Evolutionary conservation across 2,888 invertebrate species (phyloP).

Genomic region (Cyrtodaria siliqua): DNA sequence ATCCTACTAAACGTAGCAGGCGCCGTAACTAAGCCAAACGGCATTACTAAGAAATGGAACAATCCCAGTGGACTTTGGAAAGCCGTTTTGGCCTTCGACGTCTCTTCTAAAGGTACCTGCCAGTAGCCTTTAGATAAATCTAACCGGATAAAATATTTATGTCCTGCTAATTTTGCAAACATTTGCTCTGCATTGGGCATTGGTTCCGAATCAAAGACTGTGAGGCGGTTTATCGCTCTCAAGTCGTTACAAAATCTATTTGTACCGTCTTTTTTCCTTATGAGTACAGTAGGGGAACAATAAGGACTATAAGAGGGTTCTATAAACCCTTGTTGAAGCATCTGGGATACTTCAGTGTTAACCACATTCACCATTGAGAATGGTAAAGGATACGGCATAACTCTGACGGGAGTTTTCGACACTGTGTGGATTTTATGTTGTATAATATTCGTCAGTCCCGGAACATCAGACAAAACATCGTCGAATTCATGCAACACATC

Average conservation of each 20-base stretch:
- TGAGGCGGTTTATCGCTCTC: constrained; percentile 55
- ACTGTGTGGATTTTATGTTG: constrained; percentile 35
- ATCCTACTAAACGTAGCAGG: constrained; percentile 37
- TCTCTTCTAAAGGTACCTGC: constrained; percentile 47
- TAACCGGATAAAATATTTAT: constrained; percentile 51
- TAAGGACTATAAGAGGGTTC: constrained; percentile 58
- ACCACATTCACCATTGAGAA: constrained; percentile 32
- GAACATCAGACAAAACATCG: constrained; percentile 34
- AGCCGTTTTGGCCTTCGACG: constrained; percentile 38
- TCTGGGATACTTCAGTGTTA: constrained; percentile 48
- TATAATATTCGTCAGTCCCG: constrained; percentile 22
- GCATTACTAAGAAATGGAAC: constrained; percentile 35
- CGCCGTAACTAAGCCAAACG: constrained; percentile 46
- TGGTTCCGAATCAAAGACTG: constrained; percentile 66
- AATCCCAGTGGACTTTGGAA: constrained; percentile 45
- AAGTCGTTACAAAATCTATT: constrained; percentile 66
- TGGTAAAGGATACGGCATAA: constrained; percentile 49
- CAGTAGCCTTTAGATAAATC: constrained; percentile 64
- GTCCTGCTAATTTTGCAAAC: constrained; percentile 50
- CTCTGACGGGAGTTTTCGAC: constrained; percentile 35
- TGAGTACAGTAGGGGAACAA: constrained; percentile 56
- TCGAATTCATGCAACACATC: too few species aligned
- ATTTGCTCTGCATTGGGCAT: constrained; percentile 62
- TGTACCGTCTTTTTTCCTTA: constrained; percentile 54
- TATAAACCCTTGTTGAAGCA: constrained; percentile 55